These are phyloP conservation scores for Holothuria leucospilota DNA, from an alignment of 53 echinoderm and acorn worm species.

Conservation along the genomic window DNA sequence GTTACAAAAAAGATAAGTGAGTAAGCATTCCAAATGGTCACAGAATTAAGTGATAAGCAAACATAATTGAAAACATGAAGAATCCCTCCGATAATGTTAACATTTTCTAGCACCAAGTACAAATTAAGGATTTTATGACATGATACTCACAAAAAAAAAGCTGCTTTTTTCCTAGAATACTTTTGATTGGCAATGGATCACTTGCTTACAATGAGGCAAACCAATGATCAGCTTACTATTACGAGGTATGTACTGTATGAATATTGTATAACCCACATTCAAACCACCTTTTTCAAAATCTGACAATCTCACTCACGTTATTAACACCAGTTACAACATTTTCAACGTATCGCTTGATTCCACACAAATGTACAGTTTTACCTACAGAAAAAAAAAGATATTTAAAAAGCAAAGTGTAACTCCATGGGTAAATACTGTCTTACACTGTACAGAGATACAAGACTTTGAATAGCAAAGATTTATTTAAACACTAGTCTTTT, in stretches of 20 bases:
- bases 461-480: slow-evolving; percentile 44
- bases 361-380: slow-evolving; percentile 36
- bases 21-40: no score
- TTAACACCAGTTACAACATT: no score
- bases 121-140: no score
- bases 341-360: not conserved
- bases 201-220: no score
- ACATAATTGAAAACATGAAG: no score
- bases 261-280: not conserved
- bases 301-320: no score
- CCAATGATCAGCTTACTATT: slow-evolving; percentile 2
- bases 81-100: no score
- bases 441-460: slow-evolving; percentile 49
- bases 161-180: slow-evolving; percentile 39
- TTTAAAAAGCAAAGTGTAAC: not conserved
- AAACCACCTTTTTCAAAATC: no score
- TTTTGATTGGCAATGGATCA: slow-evolving; percentile 26
- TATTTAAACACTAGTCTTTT: slow-evolving; percentile 1
- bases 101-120: no score
- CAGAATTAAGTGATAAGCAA: no score
- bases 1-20: not conserved
- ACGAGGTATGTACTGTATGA: slow-evolving; percentile 45
- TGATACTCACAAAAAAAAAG: slow-evolving; percentile 1
- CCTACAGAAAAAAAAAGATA: slow-evolving; percentile 26
- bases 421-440: slow-evolving; percentile 12